Percentiles rank a stretch among this genome's conserved stretches.
phyloP scores from a whole-genome alignment of 2,113 vertebrate species.

The Malaclemys terrapin region DNA sequence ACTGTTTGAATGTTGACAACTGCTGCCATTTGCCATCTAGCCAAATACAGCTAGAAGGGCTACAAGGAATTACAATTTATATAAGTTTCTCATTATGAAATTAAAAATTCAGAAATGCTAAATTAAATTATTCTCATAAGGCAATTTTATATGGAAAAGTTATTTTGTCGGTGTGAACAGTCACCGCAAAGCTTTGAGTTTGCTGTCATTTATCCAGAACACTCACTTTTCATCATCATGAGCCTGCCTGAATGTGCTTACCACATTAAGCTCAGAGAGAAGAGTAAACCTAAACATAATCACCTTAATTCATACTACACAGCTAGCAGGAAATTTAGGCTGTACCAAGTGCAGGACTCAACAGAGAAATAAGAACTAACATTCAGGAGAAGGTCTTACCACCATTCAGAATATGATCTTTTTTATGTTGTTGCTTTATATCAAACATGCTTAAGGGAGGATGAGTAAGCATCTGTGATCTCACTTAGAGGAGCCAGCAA shows the following conservation, averaged over 20 bases:
- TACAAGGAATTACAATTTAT: background rate
- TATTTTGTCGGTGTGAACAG: background rate
- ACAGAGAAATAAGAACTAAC: background rate
- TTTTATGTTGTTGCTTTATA: too few species aligned
- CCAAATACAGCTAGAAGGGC: constrained; percentile 6
- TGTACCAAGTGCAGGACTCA: background rate
- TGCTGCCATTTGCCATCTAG: background rate
- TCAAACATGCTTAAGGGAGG: background rate
- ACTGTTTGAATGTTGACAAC: constrained; percentile 11
- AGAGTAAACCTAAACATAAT: background rate
- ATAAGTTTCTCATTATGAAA: constrained; percentile 15
- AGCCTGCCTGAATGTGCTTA: background rate
- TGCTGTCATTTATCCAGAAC: background rate
- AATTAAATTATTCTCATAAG: constrained; percentile 40
- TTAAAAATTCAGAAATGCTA: constrained; percentile 36
- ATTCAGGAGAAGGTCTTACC: background rate
- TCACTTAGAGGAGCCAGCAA: background rate
- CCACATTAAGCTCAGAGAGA: background rate
- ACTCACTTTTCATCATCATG: background rate
- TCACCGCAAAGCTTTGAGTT: background rate
- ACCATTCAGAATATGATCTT: background rate
- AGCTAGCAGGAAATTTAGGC: background rate
- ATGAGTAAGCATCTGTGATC: fast-evolving
- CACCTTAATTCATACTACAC: background rate
- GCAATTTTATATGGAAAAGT: background rate